Evolutionary conservation across 1,140 invertebrate genomes (phyloP), one percentile per base, ranked within the genome.

Genomic region (Drosophila bocki): DNA sequence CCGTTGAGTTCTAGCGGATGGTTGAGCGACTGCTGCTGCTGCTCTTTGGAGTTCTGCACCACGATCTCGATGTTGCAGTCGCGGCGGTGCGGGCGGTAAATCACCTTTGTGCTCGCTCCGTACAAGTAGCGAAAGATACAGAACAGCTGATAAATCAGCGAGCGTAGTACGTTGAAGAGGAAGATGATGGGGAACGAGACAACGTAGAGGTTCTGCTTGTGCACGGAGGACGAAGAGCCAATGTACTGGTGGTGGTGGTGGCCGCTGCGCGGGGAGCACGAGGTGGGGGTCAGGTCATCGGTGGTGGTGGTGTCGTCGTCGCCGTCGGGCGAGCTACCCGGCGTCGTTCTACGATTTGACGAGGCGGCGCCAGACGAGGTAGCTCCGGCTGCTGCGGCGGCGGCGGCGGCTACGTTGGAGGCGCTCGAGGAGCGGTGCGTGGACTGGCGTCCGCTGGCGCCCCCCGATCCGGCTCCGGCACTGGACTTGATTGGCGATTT

Each of bases 121-220:
- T 97, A 97, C 74, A 97, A 93, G 93, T 97, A 97, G 82, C 96
- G 96, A 93, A 97, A 96, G 92, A 97, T 95, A 91, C 97, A 94
- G 94, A 97, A 97, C 91, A 97, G 94, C 93, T 97, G 96, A 94
- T 97, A 97, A 62, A 97, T 94, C 85, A 97, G 93, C 58, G 96
- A 96, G 79, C 96, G 94, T 65, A 97, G 93, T 78, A 97, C 94
- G 92, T 97, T 97, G 93, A 97, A 97, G 67, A 97, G 94, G 93
- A 97, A 95, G 93, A 97, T 96, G 61, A 97, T 95, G 33, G 96
- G 97, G 93, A 97, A 96, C 64, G 97, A 97, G 93, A 97, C 96
- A 82, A 97, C 94, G 93, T 97, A 97, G 80, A 97, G 95, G 93
- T 97, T 97, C 92, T 96, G 95, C 93, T 97, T 97, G 93, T 97